Evolutionary conservation across 2,888 invertebrate species (phyloP).

Genomic region (Orthosia gothica): DNA sequence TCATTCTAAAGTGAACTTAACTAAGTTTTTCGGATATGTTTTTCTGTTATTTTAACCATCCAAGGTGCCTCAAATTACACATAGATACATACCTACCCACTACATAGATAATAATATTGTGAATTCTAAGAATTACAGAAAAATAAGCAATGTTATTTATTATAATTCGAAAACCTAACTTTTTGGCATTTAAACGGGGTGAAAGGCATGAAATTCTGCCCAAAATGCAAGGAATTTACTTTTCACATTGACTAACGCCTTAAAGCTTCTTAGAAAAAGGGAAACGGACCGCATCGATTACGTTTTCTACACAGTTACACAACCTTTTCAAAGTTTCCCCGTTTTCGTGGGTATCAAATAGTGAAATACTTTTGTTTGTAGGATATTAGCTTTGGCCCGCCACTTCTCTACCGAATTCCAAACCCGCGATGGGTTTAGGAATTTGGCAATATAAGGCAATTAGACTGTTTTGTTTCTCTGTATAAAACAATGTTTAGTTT

Average conservation of each 20-base stretch:
- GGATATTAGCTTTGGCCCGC: conserved; percentile 52
- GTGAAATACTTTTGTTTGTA: conserved; percentile 58
- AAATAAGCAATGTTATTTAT: no score
- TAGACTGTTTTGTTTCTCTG: conserved; percentile 11
- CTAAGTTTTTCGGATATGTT: no score
- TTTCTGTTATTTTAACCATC: no score
- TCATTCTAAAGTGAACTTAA: no score
- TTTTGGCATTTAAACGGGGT: no score
- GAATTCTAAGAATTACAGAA: no score
- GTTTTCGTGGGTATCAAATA: conserved; percentile 49
- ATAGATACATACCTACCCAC: no score
- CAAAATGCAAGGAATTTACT: neutral
- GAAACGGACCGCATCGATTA: conserved; percentile 12
- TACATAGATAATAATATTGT: no score
- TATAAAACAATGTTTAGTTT: neutral
- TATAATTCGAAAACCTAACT: no score
- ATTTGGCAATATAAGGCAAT: conserved; percentile 56
- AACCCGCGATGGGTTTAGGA: conserved; percentile 37
- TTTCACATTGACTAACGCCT: neutral
- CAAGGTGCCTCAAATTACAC: no score
- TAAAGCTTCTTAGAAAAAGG: conserved; percentile 1
- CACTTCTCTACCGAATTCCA: conserved; percentile 56
- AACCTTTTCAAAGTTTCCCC: conserved; percentile 36
- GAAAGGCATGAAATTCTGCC: neutral
- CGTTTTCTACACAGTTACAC: conserved; percentile 45